Evolutionary conservation across 2,113 vertebrate genomes (phyloP), one percentile per base, ranked within the genome.

Genomic region (Pholis gunnellus): DNA sequence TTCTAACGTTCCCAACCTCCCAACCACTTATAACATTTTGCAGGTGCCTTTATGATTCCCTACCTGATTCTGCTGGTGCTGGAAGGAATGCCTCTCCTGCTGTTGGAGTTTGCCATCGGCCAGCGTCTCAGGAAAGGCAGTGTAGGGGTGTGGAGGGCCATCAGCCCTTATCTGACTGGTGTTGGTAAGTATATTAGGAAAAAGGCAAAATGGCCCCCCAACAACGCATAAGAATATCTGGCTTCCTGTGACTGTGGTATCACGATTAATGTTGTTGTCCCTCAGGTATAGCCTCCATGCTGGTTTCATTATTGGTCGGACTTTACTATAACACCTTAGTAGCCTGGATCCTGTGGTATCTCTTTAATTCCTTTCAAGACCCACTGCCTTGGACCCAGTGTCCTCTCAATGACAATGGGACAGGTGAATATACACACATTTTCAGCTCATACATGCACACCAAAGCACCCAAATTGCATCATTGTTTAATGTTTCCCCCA

Each of bases 21-120:
- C 4, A 56, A n/a, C 9, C 52, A n/a, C n/a, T n/a, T 11, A 5
- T 56, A n/a, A 17, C 1, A 3, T 66, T 61, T 82, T 82, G 20
- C 80, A 99, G 98, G 98, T 59, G 98, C 98, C 0, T 99, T 99
- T 88, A 95, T 99, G 96, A 97, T 99, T 64, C 98, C 98, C 0
- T 99, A 98, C 90, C 86, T 99, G 76, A 96, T 99, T 88, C 93
- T 99, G 86, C 92, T 99, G 60, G 94, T 98, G 1, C 80, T 99
- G 77, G 98, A 99, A 87, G 98, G 98, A 9, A 83, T 97, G 40
- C 98, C 97, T 0, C 89, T 99, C 72, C 94, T 99, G 70, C 76
- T 97, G 72, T 87, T 99, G 88, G 98, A 99, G 93, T 99, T 99
- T 74, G 97, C 97, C 54, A 96, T 99, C 0, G 97, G 97, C 9